Conservation (phyloP, 2,797 vertebrate genomes). For the Kryptopterus vitreolus region DNA sequence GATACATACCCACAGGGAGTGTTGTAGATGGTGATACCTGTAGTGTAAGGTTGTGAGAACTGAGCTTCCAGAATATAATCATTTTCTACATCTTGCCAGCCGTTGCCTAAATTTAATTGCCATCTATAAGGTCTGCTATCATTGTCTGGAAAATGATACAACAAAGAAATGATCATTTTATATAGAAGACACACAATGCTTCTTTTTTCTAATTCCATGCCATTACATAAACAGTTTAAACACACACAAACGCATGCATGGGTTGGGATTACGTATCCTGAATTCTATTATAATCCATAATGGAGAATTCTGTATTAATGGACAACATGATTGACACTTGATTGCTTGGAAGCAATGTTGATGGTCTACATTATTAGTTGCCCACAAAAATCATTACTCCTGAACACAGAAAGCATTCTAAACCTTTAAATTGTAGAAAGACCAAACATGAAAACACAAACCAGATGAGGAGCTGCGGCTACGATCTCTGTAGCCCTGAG, state of each 20-base stretch:
- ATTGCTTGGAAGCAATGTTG: neutral
- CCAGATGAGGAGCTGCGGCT: constrained; percentile 32
- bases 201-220: neutral
- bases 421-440: neutral
- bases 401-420: neutral
- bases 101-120: constrained; percentile 62
- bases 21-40: constrained; percentile 70
- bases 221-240: too few relatives aligned
- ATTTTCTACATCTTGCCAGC: constrained; percentile 66
- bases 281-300: neutral
- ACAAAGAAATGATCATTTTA: neutral
- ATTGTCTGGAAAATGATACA: constrained; percentile 46
- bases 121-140: constrained; percentile 64
- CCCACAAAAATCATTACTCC: neutral
- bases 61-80: constrained; percentile 74
- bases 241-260: neutral
- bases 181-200: neutral
- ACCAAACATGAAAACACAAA: neutral
- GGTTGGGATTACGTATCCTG: neutral
- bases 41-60: constrained; percentile 65
- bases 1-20: constrained; percentile 65
- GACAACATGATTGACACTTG: neutral
- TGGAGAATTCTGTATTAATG: neutral
- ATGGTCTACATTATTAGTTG: neutral
- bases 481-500: neutral